Conservation (phyloP, 2,888 invertebrate genomes). For the Uloborus plumipes region DNA sequence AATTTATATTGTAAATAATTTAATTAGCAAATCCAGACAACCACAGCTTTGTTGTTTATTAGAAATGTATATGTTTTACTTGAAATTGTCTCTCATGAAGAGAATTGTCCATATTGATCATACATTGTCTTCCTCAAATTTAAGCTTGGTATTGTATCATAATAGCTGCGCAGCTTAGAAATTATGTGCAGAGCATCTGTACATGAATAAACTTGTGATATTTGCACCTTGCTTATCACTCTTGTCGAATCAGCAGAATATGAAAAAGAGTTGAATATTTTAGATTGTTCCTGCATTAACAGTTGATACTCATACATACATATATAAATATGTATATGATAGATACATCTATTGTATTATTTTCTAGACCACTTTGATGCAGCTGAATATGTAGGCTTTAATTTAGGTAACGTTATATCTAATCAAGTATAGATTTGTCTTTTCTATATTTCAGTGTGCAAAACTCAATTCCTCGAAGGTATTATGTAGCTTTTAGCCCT, state of each 20-base stretch:
- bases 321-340: not conserved
- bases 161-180: no score
- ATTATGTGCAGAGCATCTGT: no score
- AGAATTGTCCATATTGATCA: not conserved
- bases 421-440: constrained; percentile 22
- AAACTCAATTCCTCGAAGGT: constrained; percentile 4
- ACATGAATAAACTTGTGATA: constrained; percentile 21
- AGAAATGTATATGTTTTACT: no score
- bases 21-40: no score
- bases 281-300: constrained; percentile 54
- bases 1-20: no score
- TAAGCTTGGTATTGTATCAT: not conserved
- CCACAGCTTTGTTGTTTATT: no score
- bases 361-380: constrained; percentile 54
- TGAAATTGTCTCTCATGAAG: not conserved
- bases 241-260: constrained; percentile 30
- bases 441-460: constrained; percentile 28
- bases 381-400: constrained; percentile 8
- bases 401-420: constrained; percentile 18
- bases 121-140: constrained; percentile 1
- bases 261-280: constrained; percentile 23
- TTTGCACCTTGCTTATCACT: constrained; percentile 4
- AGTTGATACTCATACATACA: not conserved
- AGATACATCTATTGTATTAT: constrained; percentile 40
- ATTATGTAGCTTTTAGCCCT: constrained; percentile 9